Percentiles rank a stretch among this genome's conserved stretches.
These are phyloP conservation scores for Chrysocyon brachyurus DNA, from an alignment of 2,797 vertebrate genomes.

Conservation along the genomic window DNA sequence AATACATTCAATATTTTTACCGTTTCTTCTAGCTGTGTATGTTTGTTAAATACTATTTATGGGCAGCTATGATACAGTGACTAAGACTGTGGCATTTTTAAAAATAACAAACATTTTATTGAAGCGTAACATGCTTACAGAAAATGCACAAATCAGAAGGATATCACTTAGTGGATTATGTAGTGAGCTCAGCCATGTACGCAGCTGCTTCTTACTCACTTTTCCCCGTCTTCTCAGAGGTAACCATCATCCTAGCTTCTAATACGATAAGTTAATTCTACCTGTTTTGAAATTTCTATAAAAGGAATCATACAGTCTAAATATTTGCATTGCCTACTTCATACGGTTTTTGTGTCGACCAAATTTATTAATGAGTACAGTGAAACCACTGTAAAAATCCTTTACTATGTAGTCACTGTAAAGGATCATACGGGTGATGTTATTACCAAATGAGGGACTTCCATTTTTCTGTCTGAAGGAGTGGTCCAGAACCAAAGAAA, in stretches of 20 bases:
- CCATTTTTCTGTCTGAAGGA: not conserved
- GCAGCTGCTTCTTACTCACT: not conserved
- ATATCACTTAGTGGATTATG: not conserved
- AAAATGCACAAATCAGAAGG: not conserved
- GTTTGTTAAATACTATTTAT: not conserved
- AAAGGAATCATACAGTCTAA: not conserved
- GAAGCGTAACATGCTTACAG: not conserved
- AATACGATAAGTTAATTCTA: not conserved
- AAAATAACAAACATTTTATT: not conserved
- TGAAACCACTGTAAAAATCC: conserved; percentile 1
- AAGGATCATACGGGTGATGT: not conserved
- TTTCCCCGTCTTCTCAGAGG: not conserved
- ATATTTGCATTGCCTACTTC: not conserved
- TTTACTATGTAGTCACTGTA: not conserved
- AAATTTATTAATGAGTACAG: not conserved
- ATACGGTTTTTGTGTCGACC: not conserved
- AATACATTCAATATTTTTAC: conserved; percentile 13
- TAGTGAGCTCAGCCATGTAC: not conserved
- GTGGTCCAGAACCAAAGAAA: not conserved
- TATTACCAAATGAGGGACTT: conserved; percentile 14
- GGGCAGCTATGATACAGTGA: not conserved
- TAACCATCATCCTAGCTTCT: not conserved
- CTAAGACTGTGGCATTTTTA: not conserved
- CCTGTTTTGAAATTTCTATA: not conserved
- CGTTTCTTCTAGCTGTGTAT: not conserved